These are phyloP conservation scores for Carpatolechia fugitivella DNA, from an alignment of 2,888 invertebrate species.

Conservation along the genomic window DNA sequence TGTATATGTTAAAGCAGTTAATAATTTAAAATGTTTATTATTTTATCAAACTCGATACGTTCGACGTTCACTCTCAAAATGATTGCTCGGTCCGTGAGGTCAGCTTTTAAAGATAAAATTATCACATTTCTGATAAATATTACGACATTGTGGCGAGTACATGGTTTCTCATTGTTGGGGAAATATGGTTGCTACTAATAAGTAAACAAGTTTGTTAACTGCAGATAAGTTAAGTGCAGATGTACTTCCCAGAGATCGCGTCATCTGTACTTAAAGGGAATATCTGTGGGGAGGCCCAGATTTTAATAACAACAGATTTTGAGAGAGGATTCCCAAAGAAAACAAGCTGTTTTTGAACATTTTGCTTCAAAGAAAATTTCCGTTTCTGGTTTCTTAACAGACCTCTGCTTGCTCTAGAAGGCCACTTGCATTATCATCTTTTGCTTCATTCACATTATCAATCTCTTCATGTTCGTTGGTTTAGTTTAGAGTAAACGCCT, in stretches of 20 bases:
- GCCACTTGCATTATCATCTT: too few species aligned
- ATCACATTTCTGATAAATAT: background rate
- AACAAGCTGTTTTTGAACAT: background rate
- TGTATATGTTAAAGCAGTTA: background rate
- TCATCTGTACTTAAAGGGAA: background rate
- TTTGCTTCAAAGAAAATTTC: too few species aligned
- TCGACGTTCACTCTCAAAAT: background rate
- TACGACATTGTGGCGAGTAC: slow-evolving; percentile 1
- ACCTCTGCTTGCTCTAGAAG: too few species aligned
- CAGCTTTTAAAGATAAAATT: slow-evolving; percentile 9
- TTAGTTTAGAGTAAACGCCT: too few species aligned
- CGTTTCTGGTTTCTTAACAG: too few species aligned
- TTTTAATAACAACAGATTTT: too few species aligned
- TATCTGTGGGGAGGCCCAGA: background rate
- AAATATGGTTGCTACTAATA: background rate
- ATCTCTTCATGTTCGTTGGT: too few species aligned
- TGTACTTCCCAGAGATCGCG: background rate
- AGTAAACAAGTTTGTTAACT: slow-evolving; percentile 4
- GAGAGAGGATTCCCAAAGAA: too few species aligned
- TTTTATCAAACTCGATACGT: background rate
- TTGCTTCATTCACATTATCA: too few species aligned
- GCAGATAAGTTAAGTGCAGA: background rate
- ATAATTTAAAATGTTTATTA: background rate
- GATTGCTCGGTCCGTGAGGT: background rate
- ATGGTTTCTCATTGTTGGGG: slow-evolving; percentile 3